These are phyloP conservation scores for Hycleus phaleratus DNA, from an alignment of 1,140 invertebrate genomes.

Conservation along the genomic window DNA sequence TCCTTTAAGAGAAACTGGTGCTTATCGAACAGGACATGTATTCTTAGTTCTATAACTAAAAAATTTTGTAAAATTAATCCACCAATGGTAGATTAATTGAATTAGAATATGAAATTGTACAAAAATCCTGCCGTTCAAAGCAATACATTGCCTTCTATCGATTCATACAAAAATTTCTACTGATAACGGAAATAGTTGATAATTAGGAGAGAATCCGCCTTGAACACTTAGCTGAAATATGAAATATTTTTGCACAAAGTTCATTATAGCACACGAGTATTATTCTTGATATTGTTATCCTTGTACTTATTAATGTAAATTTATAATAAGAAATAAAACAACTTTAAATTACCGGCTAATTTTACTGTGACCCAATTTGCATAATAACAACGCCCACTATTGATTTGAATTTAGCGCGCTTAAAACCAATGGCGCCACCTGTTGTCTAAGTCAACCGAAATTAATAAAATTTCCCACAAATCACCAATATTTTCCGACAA, in stretches of 20 bases:
- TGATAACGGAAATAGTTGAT: no score
- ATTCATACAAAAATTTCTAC: background rate
- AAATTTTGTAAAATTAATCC: slow-evolving; percentile 4
- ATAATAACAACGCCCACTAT: no score
- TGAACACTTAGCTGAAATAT: background rate
- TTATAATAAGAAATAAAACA: background rate
- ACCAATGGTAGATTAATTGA: slow-evolving; percentile 7
- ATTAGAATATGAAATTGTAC: background rate
- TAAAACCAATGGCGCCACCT: no score
- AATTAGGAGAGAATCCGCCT: slow-evolving; percentile 4
- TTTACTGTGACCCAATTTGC: no score
- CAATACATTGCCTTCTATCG: slow-evolving; percentile 1
- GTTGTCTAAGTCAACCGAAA: no score
- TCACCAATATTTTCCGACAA: no score
- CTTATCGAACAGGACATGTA: background rate
- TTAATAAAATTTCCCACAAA: no score
- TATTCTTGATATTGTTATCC: slow-evolving; percentile 13
- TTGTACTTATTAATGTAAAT: slow-evolving; percentile 14
- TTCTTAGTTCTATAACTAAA: background rate
- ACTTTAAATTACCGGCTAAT: no score
- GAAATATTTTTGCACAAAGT: slow-evolving; percentile 17
- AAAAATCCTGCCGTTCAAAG: background rate
- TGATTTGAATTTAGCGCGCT: no score
- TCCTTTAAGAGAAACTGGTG: no score
- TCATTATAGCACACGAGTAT: slow-evolving; percentile 11